Percentiles rank a stretch among this genome's conserved stretches.
phyloP scores from a whole-genome alignment of 2,113 vertebrate genomes.

The Mandrillus leucophaeus region DNA sequence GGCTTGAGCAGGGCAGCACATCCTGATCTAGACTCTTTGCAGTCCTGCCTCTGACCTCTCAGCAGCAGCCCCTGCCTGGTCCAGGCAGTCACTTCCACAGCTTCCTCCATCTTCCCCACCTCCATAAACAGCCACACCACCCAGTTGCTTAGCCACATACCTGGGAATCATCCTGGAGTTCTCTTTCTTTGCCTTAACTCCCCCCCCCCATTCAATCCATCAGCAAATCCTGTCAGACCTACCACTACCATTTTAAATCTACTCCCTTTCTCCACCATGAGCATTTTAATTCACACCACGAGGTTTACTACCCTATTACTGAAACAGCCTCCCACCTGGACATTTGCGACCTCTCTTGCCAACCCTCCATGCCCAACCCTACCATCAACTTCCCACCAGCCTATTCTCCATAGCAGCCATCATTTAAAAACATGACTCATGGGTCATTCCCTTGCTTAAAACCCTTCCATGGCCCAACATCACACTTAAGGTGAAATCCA shows the following conservation, averaged over 20 bases:
- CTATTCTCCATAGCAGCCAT: not conserved
- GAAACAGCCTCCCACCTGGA: not conserved
- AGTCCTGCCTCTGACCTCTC: not conserved
- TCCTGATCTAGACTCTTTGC: not conserved
- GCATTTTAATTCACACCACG: not conserved
- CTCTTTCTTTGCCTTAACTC: not conserved
- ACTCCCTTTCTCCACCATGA: not conserved
- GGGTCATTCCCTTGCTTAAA: not conserved
- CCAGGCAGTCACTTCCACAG: not conserved
- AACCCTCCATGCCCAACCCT: not conserved
- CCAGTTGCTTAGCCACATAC: not conserved
- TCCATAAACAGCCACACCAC: not conserved
- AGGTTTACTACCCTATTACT: not conserved
- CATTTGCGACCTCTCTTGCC: not conserved
- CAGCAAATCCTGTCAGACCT: not conserved
- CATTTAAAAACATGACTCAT: not conserved
- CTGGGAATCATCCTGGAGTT: not conserved
- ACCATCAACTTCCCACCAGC: no score
- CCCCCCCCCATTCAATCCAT: not conserved
- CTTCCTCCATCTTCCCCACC: not conserved
- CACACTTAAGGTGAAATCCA: not conserved
- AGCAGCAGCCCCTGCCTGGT: not conserved
- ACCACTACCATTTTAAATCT: not conserved
- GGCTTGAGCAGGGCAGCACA: not conserved
- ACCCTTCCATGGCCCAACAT: not conserved